Percentiles rank a stretch among this genome's conserved stretches.
These are phyloP conservation scores for Charanyca ferruginea DNA, from an alignment of 2,888 invertebrate genomes.

Conservation along the genomic window DNA sequence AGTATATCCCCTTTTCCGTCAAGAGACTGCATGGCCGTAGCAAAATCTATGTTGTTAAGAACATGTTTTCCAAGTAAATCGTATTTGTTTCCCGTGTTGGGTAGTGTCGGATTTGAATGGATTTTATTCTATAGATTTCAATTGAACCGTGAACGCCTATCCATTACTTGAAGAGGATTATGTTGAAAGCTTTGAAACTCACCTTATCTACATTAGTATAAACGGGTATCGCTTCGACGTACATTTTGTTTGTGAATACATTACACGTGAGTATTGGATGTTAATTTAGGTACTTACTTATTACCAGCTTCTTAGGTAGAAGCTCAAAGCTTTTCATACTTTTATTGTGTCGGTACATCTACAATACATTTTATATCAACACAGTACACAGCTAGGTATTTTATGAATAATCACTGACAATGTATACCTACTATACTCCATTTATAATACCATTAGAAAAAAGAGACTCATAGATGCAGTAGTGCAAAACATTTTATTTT, in stretches of 20 bases:
- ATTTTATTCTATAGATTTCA: conserved; percentile 51
- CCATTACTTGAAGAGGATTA: conserved; percentile 44
- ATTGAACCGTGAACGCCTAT: conserved; percentile 48
- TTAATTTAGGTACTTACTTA: neutral
- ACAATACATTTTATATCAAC: too few species aligned
- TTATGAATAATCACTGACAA: too few species aligned
- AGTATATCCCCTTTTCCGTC: conserved; percentile 18
- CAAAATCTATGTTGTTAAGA: conserved; percentile 44
- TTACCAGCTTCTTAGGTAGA: too few species aligned
- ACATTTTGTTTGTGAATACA: neutral
- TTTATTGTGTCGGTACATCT: too few species aligned
- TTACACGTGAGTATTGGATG: neutral
- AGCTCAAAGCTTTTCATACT: neutral
- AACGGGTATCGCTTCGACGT: neutral
- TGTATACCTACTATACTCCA: too few species aligned
- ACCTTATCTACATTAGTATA: conserved; percentile 10
- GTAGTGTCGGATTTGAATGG: conserved; percentile 55
- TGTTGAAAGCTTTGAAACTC: conserved; percentile 35
- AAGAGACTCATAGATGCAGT: too few species aligned
- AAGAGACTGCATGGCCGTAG: conserved; percentile 41
- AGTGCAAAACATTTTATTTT: too few species aligned
- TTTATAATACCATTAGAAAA: too few species aligned
- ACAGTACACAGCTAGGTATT: too few species aligned
- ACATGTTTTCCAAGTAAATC: conserved; percentile 55
- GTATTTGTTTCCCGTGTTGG: conserved; percentile 51